Percentiles rank a stretch among this genome's conserved stretches.
phyloP scores from a whole-genome alignment of 2,888 invertebrate genomes.

The Aricia artaxerxes region DNA sequence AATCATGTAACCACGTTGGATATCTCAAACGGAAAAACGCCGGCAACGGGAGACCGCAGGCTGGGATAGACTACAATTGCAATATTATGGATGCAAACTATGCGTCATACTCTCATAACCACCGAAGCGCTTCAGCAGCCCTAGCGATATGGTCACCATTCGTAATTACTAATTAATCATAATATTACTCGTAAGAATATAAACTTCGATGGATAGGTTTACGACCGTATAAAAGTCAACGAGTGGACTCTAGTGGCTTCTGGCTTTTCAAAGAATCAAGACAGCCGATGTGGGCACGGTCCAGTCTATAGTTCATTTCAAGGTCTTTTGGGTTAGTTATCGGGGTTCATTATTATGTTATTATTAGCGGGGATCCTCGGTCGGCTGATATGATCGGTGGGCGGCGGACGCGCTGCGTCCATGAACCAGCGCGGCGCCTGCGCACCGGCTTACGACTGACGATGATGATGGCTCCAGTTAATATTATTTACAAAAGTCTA shows the following conservation, averaged over 20 bases:
- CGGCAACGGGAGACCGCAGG: not conserved
- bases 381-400: not conserved
- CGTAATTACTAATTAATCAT: too few relatives aligned
- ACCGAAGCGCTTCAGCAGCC: not conserved
- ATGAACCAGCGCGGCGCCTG: not conserved
- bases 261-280: too few relatives aligned
- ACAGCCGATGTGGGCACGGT: too few relatives aligned
- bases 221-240: too few relatives aligned
- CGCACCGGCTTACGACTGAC: not conserved
- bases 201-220: too few relatives aligned
- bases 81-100: not conserved
- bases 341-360: too few relatives aligned
- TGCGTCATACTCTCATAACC: not conserved
- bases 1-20: too few relatives aligned
- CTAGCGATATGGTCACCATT: not conserved
- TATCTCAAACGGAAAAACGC: not conserved
- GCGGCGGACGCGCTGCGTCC: not conserved
- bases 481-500: conserved; percentile 39
- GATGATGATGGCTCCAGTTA: conserved; percentile 15
- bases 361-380: not conserved
- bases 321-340: too few relatives aligned
- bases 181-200: too few relatives aligned
- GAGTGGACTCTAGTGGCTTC: too few relatives aligned
- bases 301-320: too few relatives aligned
- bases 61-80: too few relatives aligned